Percentiles rank a stretch among this genome's conserved stretches.
phyloP scores from a whole-genome alignment of 2,797 vertebrate genomes.

The Morelia viridis region DNA sequence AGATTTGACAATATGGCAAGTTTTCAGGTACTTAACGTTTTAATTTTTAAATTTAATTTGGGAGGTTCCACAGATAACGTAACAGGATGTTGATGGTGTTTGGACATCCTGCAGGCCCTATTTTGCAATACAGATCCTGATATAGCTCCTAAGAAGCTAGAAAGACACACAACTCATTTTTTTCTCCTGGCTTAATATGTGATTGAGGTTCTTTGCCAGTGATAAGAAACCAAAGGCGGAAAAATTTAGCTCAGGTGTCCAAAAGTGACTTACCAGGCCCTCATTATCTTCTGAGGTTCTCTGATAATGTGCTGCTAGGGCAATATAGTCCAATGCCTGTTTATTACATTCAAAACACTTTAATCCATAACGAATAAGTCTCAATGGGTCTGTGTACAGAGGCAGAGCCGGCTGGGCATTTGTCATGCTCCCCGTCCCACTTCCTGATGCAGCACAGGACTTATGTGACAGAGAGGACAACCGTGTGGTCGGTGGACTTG shows the following conservation, averaged over 20 bases:
- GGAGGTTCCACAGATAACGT: too few species aligned
- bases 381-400: conserved; percentile 82
- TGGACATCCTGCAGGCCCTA: too few species aligned
- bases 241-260: neutral
- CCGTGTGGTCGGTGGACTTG: conserved; percentile 47
- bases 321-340: conserved; percentile 83
- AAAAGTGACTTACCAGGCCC: conserved; percentile 83
- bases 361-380: conserved; percentile 80
- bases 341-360: conserved; percentile 94
- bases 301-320: conserved; percentile 94
- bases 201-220: too few species aligned
- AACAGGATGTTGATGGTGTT: too few species aligned
- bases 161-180: neutral
- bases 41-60: too few species aligned
- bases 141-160: neutral
- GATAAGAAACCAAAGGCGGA: neutral
- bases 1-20: too few species aligned
- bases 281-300: conserved; percentile 84
- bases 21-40: too few species aligned
- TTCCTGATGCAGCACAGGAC: conserved; percentile 36
- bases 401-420: conserved; percentile 83
- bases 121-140: neutral
- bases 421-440: conserved; percentile 40
- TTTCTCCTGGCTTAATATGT: neutral
- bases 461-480: conserved; percentile 56